These are phyloP conservation scores for Thunnus albacares DNA, from an alignment of 2,797 vertebrate species.

Conservation along the genomic window DNA sequence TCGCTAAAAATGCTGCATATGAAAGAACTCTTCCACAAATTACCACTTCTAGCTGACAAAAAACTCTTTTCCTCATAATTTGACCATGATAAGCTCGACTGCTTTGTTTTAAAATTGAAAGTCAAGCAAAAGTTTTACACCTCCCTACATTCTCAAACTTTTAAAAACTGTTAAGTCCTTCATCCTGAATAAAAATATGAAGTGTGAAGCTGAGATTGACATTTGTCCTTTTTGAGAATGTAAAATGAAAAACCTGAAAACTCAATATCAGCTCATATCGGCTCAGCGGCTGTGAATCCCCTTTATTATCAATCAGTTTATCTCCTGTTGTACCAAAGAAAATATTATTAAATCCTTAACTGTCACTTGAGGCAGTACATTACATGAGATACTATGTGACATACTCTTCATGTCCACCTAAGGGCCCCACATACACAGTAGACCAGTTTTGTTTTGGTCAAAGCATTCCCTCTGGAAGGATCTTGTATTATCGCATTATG, in stretches of 20 bases:
- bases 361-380: background rate
- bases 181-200: background rate
- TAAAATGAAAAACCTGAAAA: background rate
- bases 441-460: background rate
- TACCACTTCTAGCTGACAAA: background rate
- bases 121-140: background rate
- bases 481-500: background rate
- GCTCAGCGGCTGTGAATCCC: constrained; percentile 1
- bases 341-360: background rate
- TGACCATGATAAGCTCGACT: background rate
- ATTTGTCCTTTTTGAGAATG: background rate
- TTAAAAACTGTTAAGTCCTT: background rate
- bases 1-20: background rate
- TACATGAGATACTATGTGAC: too few relatives aligned
- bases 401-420: too few relatives aligned
- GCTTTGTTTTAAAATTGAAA: background rate
- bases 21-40: background rate
- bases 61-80: background rate
- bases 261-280: background rate
- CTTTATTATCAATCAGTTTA: constrained; percentile 12
- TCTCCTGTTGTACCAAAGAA: background rate
- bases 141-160: background rate
- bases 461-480: background rate
- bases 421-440: background rate
- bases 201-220: background rate